Base-by-base conservation (phyloP, 2,888 invertebrate genomes). In the Philonicus albiceps region DNA sequence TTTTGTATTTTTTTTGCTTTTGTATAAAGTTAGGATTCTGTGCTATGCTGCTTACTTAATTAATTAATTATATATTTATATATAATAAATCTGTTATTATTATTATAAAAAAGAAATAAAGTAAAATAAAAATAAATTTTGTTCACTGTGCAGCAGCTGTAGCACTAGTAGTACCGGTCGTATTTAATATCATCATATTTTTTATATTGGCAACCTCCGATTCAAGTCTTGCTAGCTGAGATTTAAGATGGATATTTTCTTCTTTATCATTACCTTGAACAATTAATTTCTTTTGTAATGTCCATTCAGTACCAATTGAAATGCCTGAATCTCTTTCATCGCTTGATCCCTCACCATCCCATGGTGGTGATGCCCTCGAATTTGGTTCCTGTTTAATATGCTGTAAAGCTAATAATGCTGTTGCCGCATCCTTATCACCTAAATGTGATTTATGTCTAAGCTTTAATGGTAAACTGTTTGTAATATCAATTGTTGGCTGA, bases 291-390 rank as follows among this genome's bases (percentile, higher is more conserved):
- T 90, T 89, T 74, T 91, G 91, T 85, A 90, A 90, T 87, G 91
- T 92, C 93, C 90, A 92, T 88, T 92, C 92, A 31, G 91, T 89
- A 86, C 90, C 97, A 86, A 97, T 93, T 0, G 97, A 97, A 89
- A 97, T 97, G 6, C 97, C 97, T 0, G 97, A 97, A 91, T 98
- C 97, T 7, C 97, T 93, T 91, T 97, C 97, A 91, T 97, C 97
- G 90, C 97, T 97, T 86, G 97, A 97, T 40, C 97, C 97, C 90
- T 97, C 97, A 40, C 96, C 96, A 91, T 97, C 97, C 96, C 97
- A 97, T 0, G 96, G 96, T 3, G 96, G 96, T 13, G 96, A 96
- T 19, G 96, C 96, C 72, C 96, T 93, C 80, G 95, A 95, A 31
- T 95, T 96, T 0, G 97, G 96, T 91, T 97, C 97, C 91, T 97